These are phyloP conservation scores for Alitta virens DNA, from an alignment of 2,888 invertebrate species.

Conservation along the genomic window DNA sequence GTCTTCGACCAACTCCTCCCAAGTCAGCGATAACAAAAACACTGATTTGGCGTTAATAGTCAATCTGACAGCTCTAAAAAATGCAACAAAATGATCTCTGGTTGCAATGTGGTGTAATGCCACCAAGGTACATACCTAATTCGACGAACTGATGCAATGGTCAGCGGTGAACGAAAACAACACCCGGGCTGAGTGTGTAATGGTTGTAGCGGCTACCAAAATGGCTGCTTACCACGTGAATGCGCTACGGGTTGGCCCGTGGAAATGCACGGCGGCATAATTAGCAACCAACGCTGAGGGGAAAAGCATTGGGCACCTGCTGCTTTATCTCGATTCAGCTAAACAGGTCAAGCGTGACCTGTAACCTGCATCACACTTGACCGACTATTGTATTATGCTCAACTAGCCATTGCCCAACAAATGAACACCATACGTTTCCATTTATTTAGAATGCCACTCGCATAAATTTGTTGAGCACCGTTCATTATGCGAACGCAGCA, in stretches of 20 bases:
- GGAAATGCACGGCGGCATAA: slow-evolving; percentile 13
- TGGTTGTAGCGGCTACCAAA: slow-evolving; percentile 14
- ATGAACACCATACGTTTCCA: too few relatives aligned
- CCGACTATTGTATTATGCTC: too few relatives aligned
- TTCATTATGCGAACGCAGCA: too few relatives aligned
- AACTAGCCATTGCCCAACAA: too few relatives aligned
- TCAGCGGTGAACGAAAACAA: slow-evolving; percentile 5
- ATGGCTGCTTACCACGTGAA: slow-evolving; percentile 18
- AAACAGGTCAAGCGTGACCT: neutral
- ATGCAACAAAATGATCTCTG: slow-evolving; percentile 11
- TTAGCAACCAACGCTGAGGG: neutral
- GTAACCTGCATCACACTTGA: neutral
- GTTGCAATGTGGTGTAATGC: too few relatives aligned
- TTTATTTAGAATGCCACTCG: too few relatives aligned
- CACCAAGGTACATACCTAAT: slow-evolving; percentile 6
- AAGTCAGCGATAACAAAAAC: too few relatives aligned
- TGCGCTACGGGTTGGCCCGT: slow-evolving; percentile 15
- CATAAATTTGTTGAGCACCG: too few relatives aligned
- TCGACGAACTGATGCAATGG: slow-evolving; percentile 2
- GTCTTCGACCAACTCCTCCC: too few relatives aligned
- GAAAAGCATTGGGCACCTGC: neutral
- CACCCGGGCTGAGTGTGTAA: slow-evolving; percentile 2
- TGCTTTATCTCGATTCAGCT: neutral
- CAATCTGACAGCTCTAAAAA: neutral
- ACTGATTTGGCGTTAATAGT: too few relatives aligned